Conservation (phyloP, 2,797 vertebrate species). For the Notolabrus celidotus region DNA sequence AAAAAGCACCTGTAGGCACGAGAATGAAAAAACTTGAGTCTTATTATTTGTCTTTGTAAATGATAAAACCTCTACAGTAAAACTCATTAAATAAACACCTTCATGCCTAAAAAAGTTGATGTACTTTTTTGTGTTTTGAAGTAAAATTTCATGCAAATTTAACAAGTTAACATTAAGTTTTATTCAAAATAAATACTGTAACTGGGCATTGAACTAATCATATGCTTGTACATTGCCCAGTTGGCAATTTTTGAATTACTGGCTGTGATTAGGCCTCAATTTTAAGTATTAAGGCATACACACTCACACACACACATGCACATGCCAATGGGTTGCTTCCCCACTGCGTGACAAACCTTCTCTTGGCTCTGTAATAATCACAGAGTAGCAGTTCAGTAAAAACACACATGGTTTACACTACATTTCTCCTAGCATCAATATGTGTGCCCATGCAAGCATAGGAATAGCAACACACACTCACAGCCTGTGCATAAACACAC, state of each 20-base stretch:
- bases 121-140: conserved; percentile 1
- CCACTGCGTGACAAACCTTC: conserved; percentile 57
- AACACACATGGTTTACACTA: conserved; percentile 76
- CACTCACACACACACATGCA: conserved; percentile 12
- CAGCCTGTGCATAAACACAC: conserved; percentile 18
- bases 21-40: too few species aligned
- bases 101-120: background rate
- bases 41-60: too few species aligned
- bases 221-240: conserved; percentile 42
- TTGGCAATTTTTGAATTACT: conserved; percentile 63
- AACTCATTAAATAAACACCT: background rate
- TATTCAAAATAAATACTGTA: conserved; percentile 12
- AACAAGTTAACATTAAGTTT: background rate
- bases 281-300: conserved; percentile 32
- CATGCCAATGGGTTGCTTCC: conserved; percentile 25
- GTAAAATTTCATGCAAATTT: background rate
- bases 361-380: conserved; percentile 70
- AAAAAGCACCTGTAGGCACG: conserved; percentile 16
- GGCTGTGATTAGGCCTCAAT: conserved; percentile 47
- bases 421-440: conserved; percentile 62
- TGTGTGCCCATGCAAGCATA: conserved; percentile 57
- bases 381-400: conserved; percentile 74
- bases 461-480: conserved; percentile 40
- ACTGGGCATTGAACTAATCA: conserved; percentile 29
- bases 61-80: background rate